A percentile compares a stretch with the other conserved stretches of the same genome.
These are phyloP conservation scores for Muricea muricata DNA, from an alignment of 92 coral and sea anemone species.

Conservation along the genomic window DNA sequence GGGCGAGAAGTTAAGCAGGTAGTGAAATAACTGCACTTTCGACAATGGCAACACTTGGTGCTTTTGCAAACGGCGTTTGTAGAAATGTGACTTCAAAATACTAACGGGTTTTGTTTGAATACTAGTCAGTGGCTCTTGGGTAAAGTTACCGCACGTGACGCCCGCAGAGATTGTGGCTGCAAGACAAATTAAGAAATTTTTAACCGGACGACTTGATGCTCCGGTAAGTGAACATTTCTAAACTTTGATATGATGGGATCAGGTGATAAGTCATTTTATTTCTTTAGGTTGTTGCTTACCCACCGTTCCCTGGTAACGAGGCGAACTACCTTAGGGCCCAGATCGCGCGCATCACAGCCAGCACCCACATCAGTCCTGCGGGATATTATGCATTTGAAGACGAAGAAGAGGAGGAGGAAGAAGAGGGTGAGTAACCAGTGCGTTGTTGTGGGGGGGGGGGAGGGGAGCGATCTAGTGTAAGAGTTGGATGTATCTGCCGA, in stretches of 20 bases:
- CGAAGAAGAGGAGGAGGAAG: constrained; percentile 99
- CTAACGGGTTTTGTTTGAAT: background rate
- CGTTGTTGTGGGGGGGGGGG: too few species aligned
- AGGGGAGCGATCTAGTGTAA: too few species aligned
- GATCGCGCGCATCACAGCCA: constrained; percentile 93
- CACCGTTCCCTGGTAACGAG: constrained; percentile 99
- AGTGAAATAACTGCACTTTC: too few species aligned
- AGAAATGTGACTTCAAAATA: too few species aligned
- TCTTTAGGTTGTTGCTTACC: constrained; percentile 83
- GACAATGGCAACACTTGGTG: too few species aligned
- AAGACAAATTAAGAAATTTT: constrained; percentile 86
- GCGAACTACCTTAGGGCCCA: constrained; percentile 93
- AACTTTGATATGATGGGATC: background rate
- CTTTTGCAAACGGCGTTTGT: too few species aligned
- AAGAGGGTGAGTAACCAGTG: constrained; percentile 62
- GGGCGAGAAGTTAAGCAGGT: too few species aligned
- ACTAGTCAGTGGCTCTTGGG: constrained; percentile 90
- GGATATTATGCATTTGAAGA: constrained; percentile 98
- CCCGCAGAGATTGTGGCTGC: constrained; percentile 88
- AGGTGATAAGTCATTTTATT: background rate
- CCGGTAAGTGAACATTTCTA: constrained; percentile 81
- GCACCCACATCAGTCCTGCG: constrained; percentile 89
- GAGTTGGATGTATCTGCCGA: too few species aligned
- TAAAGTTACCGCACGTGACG: constrained; percentile 88
- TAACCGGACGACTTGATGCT: constrained; percentile 97